These are phyloP conservation scores for Paelopatides confundens DNA, from an alignment of 53 echinoderm and acorn worm genomes.

Conservation along the genomic window DNA sequence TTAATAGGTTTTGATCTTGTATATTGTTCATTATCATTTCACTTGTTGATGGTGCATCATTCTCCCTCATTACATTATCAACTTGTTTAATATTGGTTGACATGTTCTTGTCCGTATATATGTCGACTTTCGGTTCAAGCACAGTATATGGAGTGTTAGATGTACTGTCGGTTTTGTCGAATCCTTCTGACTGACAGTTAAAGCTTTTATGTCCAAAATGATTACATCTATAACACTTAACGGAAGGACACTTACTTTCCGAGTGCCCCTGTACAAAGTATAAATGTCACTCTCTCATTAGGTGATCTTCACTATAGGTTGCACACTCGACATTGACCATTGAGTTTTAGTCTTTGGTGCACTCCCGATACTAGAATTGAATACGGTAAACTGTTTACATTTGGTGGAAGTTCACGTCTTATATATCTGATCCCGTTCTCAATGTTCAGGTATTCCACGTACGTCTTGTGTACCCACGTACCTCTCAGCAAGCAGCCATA, in stretches of 20 bases:
- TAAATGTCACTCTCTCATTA: neutral
- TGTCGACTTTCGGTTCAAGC: no score
- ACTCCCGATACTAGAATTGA: neutral
- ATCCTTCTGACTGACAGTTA: no score
- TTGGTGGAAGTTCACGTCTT: neutral
- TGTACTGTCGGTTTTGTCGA: no score
- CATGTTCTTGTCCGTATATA: no score
- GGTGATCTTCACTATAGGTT: neutral
- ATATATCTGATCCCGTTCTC: neutral
- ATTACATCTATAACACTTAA: neutral
- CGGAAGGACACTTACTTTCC: neutral
- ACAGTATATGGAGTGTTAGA: no score
- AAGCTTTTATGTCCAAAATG: neutral
- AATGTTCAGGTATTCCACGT: neutral
- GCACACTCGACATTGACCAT: neutral
- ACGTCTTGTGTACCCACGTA: neutral
- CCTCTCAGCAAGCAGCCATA: neutral
- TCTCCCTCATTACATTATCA: no score
- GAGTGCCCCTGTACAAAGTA: neutral
- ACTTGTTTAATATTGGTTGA: no score
- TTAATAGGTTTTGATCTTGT: no score
- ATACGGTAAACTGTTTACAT: neutral
- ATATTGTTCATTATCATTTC: no score
- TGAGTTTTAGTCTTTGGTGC: neutral
- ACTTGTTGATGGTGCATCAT: no score